Percentiles rank a stretch among this genome's conserved stretches.
These are phyloP conservation scores for Zosterops hypoxanthus DNA, from an alignment of 2,113 vertebrate genomes.

Conservation along the genomic window DNA sequence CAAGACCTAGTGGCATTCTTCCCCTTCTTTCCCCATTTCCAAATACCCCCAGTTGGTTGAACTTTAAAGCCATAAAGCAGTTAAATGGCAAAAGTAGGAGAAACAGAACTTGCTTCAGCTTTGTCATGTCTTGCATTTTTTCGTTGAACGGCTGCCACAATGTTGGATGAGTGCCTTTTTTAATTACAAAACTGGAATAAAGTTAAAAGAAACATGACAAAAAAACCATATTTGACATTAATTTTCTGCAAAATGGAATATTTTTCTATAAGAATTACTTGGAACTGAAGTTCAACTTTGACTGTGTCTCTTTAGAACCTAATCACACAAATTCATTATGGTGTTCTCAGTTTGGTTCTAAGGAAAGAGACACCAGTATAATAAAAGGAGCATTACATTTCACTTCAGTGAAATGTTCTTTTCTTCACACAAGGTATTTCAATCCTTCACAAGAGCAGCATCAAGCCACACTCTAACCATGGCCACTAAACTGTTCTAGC, in stretches of 20 bases:
- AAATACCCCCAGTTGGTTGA: not conserved
- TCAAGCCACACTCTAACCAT: not conserved
- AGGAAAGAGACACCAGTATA: not conserved
- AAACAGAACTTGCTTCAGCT: not conserved
- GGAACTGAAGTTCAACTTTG: not conserved
- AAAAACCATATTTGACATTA: not conserved
- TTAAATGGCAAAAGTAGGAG: not conserved
- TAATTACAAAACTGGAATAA: not conserved
- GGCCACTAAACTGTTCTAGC: not conserved
- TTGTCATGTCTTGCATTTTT: not conserved
- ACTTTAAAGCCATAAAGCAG: not conserved
- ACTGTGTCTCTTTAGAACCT: not conserved
- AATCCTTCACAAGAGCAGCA: not conserved
- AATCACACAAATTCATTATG: not conserved
- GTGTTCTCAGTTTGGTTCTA: not conserved
- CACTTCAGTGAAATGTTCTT: not conserved
- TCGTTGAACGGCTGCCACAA: not conserved
- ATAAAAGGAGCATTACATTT: not conserved
- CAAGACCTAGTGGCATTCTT: not conserved
- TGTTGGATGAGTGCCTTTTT: not conserved
- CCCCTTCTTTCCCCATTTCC: not conserved
- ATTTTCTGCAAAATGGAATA: not conserved
- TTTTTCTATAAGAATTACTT: not conserved
- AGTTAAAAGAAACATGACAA: not conserved
- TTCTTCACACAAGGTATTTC: not conserved